These are phyloP conservation scores for Monochamus saltuarius DNA, from an alignment of 1,140 invertebrate genomes.

Conservation along the genomic window DNA sequence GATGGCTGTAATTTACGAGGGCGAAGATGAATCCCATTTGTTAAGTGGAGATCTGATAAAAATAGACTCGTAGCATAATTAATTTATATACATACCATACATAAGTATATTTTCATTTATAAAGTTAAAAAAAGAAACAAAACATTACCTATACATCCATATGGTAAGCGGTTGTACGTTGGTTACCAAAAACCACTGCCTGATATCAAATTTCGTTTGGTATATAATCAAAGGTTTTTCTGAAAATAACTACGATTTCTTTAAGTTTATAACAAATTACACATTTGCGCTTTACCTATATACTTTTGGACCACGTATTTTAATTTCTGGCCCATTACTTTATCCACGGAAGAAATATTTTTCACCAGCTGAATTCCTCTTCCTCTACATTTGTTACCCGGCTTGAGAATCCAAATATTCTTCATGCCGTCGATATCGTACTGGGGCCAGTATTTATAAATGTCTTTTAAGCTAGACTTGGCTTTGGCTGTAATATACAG, in stretches of 20 bases:
- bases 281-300: conserved; percentile 67
- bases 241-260: conserved; percentile 52
- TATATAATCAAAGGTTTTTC: conserved; percentile 83
- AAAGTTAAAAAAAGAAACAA: too few species aligned
- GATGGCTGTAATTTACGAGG: too few species aligned
- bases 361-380: conserved; percentile 87
- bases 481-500: conserved; percentile 37
- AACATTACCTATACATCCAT: conserved; percentile 82
- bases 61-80: too few species aligned
- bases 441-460: conserved; percentile 74
- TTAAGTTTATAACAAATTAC: conserved; percentile 20
- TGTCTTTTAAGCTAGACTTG: conserved; percentile 55
- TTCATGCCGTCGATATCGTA: conserved; percentile 77
- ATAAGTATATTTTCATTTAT: too few species aligned
- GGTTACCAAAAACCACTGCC: conserved; percentile 91
- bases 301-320: conserved; percentile 92
- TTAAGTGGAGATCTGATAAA: too few species aligned
- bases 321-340: conserved; percentile 62
- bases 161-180: conserved; percentile 86
- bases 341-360: conserved; percentile 81
- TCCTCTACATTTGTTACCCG: conserved; percentile 89
- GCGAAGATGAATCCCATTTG: too few species aligned
- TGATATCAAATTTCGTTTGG: conserved; percentile 91
- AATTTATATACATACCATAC: too few species aligned
- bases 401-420: conserved; percentile 96